Conservation (phyloP, 2,113 vertebrate species). For the Leptobrachium ailaonicum region DNA sequence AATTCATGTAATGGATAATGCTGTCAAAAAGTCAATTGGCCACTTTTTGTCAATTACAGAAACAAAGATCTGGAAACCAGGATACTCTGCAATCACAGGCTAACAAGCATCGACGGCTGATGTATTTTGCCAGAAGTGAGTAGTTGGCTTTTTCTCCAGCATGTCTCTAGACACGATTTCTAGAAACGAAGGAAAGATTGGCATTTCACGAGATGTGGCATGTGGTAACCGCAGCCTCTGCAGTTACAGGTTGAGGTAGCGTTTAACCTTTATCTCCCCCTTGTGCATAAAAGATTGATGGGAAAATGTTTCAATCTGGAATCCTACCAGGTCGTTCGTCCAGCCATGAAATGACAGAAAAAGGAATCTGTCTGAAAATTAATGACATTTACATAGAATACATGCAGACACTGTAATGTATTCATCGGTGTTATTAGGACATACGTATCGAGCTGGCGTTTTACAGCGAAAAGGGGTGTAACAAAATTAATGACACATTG, state of each 20-base stretch:
- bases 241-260: slow-evolving; percentile 25
- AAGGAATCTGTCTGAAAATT: slow-evolving; percentile 25
- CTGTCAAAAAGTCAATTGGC: slow-evolving; percentile 8
- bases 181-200: not conserved
- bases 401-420: slow-evolving; percentile 12
- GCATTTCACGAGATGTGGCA: not conserved
- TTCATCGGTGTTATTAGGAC: slow-evolving; percentile 15
- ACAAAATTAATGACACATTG: not conserved
- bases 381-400: slow-evolving; percentile 19
- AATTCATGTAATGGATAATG: slow-evolving; percentile 8
- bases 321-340: slow-evolving; percentile 24
- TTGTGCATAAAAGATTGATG: slow-evolving; percentile 32
- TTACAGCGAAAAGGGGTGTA: slow-evolving; percentile 10
- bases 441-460: slow-evolving; percentile 12
- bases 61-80: not conserved
- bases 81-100: not conserved
- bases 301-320: slow-evolving; percentile 38
- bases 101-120: not conserved
- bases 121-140: slow-evolving; percentile 5
- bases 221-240: slow-evolving; percentile 6
- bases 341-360: slow-evolving; percentile 33
- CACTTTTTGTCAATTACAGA: slow-evolving; percentile 1
- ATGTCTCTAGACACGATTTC: not conserved
- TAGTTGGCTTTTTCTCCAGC: not conserved
- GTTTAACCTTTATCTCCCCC: slow-evolving; percentile 30